These are phyloP conservation scores for Sinocyclocheilus anophthalmus DNA, from an alignment of 2,113 vertebrate genomes.

Conservation along the genomic window DNA sequence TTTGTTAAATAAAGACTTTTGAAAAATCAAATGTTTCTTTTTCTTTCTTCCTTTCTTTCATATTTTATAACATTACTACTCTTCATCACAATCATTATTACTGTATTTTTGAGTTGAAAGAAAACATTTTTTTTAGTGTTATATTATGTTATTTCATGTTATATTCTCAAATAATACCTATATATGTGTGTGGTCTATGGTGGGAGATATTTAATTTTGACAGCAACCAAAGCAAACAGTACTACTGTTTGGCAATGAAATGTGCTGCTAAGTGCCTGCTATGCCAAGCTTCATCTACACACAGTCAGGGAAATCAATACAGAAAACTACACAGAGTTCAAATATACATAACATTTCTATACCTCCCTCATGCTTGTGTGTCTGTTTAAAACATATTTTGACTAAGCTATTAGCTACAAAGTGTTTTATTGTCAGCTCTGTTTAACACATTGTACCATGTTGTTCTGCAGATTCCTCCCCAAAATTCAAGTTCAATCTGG, in stretches of 20 bases:
- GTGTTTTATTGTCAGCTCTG: not conserved
- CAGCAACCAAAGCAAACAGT: slow-evolving; percentile 78
- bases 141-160: too few species aligned
- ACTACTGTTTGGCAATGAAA: slow-evolving; percentile 68
- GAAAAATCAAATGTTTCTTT: too few species aligned
- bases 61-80: too few species aligned
- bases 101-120: too few species aligned
- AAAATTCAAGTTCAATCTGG: not conserved
- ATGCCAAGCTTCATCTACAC: slow-evolving; percentile 54
- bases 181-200: slow-evolving; percentile 53
- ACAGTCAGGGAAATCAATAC: not conserved
- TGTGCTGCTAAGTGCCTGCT: slow-evolving; percentile 60
- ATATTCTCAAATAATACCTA: too few species aligned
- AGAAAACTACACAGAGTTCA: not conserved
- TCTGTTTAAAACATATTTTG: not conserved
- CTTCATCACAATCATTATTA: too few species aligned
- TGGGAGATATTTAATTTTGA: slow-evolving; percentile 63
- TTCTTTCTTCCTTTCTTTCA: too few species aligned
- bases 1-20: not conserved
- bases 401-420: not conserved
- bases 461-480: not conserved
- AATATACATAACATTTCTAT: not conserved
- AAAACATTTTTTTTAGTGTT: too few species aligned
- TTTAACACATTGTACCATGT: not conserved
- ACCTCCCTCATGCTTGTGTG: not conserved